phyloP scores from a whole-genome alignment of 2,797 vertebrate species.

The Myotis daubentonii region DNA sequence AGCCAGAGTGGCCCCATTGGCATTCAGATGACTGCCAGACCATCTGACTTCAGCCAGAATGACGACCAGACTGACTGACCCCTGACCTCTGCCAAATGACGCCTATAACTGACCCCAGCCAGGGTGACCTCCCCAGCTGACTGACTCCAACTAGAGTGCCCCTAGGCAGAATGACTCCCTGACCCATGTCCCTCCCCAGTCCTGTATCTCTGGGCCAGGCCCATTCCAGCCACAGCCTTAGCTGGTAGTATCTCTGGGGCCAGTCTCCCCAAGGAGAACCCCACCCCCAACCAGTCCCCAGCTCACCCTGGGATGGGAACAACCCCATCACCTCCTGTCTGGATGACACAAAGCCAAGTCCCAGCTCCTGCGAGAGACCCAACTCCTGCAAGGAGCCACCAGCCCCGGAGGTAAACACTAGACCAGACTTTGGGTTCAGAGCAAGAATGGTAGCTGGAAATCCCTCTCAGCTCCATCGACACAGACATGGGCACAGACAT shows the following conservation, averaged over 20 bases:
- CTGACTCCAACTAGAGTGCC: no score
- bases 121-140: not conserved
- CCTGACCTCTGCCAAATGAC: not conserved
- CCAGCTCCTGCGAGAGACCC: not conserved
- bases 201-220: not conserved
- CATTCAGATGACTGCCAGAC: not conserved
- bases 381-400: not conserved
- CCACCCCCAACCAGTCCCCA: not conserved
- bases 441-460: not conserved
- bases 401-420: not conserved
- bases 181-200: not conserved
- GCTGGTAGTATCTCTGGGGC: not conserved
- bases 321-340: not conserved
- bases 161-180: not conserved
- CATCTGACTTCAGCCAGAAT: not conserved
- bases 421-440: not conserved
- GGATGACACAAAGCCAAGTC: not conserved
- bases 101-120: not conserved
- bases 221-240: not conserved
- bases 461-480: not conserved
- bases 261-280: not conserved
- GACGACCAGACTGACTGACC: not conserved
- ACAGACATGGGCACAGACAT: not conserved
- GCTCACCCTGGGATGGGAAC: not conserved
- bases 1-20: not conserved